Evolutionary conservation across 2,888 invertebrate genomes (phyloP), one percentile per base, ranked within the genome.

Genomic region (Tribolium freemani): DNA sequence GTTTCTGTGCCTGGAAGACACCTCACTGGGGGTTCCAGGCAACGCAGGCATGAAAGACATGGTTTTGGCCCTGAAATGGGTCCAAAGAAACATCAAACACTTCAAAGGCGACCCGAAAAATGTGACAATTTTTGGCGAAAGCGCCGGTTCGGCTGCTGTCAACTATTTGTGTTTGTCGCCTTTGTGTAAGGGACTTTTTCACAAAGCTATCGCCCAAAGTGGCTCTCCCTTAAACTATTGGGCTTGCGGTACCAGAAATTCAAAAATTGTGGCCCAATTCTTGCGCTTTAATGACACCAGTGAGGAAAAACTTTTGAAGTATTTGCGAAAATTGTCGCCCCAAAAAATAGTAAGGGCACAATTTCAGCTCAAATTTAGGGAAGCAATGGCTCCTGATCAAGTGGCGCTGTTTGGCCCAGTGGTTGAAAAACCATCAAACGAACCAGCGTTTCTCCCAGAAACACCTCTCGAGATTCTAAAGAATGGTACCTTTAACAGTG

Each of bases 1-100:
- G 13, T 88, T 88, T 67, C 82, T 88, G 11, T 85, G 85, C 11
- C 79, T 88, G 0, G 83, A 86, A 51, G 87, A 88, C 73, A 78
- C 84, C 2, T 80, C 84, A 1, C 78, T 88, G 8, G 84, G 85
- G 63, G 83, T 88, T 61, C 87, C 88, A 0, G 88, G 88, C 1
- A 88, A 88, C 80, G 87, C 88, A 0, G 88, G 87, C 2, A 79
- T 88, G 0, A 88, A 88, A 79, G 88, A 88, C 78, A 86, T 87
- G 79, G 83, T 87, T 0, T 74, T 88, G 78, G 88, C 87, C 0
- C 75, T 88, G 31, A 86, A 85, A 70, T 88, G 88, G 88, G 82
- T 88, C 0, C 86, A 87, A 72, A 79, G 81, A 0, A 88, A 88
- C 73, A 87, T 88, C n/a, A 72, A 79, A 1, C 81, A 82, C 66